Conservation (phyloP, 1,140 invertebrate species). For the Cydia amplana region DNA sequence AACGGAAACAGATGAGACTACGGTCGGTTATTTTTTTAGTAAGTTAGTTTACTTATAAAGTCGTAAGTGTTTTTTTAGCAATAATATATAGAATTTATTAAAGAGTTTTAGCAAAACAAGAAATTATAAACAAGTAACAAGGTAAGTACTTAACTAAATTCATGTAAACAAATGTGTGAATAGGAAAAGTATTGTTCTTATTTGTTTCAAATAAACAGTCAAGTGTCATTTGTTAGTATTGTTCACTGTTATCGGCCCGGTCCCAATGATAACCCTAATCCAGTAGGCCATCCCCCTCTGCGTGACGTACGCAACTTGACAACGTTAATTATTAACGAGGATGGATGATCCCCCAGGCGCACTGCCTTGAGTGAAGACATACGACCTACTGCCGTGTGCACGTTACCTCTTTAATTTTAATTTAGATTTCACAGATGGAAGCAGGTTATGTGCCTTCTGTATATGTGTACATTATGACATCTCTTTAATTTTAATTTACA, state of each 20-base stretch:
- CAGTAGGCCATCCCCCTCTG: slow-evolving; percentile 32
- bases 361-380: slow-evolving; percentile 33
- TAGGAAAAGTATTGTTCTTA: neutral
- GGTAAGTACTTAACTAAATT: no score
- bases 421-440: slow-evolving; percentile 29
- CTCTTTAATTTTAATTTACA: slow-evolving; percentile 32
- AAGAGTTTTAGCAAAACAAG: no score
- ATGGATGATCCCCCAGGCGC: slow-evolving; percentile 59
- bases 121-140: no score
- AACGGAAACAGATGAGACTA: no score
- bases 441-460: slow-evolving; percentile 8
- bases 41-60: no score
- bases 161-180: no score
- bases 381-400: slow-evolving; percentile 21
- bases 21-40: no score
- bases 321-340: slow-evolving; percentile 71
- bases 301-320: slow-evolving; percentile 55
- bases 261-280: slow-evolving; percentile 30
- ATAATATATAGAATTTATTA: no score
- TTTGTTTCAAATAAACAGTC: neutral
- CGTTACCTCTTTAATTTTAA: slow-evolving; percentile 26
- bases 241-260: slow-evolving; percentile 3
- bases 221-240: slow-evolving; percentile 4
- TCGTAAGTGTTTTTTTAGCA: no score
- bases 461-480: slow-evolving; percentile 8